Evolutionary conservation across 2,797 vertebrate species (phyloP).

Genomic region (Botia almorhae): DNA sequence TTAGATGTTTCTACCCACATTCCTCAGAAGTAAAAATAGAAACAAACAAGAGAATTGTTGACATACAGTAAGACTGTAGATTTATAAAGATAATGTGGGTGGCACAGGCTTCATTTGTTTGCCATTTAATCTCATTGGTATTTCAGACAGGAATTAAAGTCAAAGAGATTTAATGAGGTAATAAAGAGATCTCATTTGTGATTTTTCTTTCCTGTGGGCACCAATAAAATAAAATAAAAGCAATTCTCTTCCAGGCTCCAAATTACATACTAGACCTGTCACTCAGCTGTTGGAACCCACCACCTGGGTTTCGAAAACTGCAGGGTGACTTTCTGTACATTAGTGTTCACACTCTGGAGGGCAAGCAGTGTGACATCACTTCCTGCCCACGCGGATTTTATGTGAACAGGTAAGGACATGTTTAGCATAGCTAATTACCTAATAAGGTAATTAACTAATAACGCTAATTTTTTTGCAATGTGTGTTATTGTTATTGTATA

Average conservation of each 20-base stretch:
- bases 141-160: too few relatives aligned
- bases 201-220: not conserved
- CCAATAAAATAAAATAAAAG: not conserved
- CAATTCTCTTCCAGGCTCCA: conserved; percentile 66
- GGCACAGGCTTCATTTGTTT: too few relatives aligned
- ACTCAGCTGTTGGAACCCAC: conserved; percentile 85
- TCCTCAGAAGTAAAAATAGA: too few relatives aligned
- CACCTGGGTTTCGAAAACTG: conserved; percentile 81
- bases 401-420: conserved; percentile 73
- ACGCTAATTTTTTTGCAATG: not conserved
- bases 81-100: too few relatives aligned
- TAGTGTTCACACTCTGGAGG: conserved; percentile 76
- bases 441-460: not conserved
- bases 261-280: conserved; percentile 78
- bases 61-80: too few relatives aligned
- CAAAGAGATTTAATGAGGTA: too few relatives aligned
- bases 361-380: conserved; percentile 77
- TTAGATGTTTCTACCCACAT: too few relatives aligned
- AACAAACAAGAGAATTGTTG: too few relatives aligned
- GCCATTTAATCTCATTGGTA: too few relatives aligned
- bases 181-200: too few relatives aligned
- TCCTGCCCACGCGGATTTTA: conserved; percentile 82
- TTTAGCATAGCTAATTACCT: not conserved
- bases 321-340: conserved; percentile 84
- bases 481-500: too few relatives aligned